Percentiles rank a stretch among this genome's conserved stretches.
phyloP scores from a whole-genome alignment of 2,113 vertebrate species.

The Rattus norvegicus region GRCr8 NC_086039.1:143439501-143440000 shows the following conservation, averaged over 20 bases:
- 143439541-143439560: not conserved
- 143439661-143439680: not conserved
- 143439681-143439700: not conserved
- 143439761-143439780: not conserved
- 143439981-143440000: no score
- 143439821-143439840: no score
- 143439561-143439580: not conserved
- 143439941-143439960: no score
- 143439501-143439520: not conserved
- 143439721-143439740: not conserved
- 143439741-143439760: not conserved
- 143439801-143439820: not conserved
- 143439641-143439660: not conserved
- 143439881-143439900: no score
- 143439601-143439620: not conserved
- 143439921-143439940: no score
- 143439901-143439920: no score
- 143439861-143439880: no score
- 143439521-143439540: not conserved
- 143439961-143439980: no score
- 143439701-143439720: not conserved
- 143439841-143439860: no score
- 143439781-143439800: not conserved
- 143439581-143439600: not conserved
- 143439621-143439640: not conserved